Evolutionary conservation across 1,140 invertebrate genomes (phyloP).

Genomic region (Schmidtea mediterranea): DNA sequence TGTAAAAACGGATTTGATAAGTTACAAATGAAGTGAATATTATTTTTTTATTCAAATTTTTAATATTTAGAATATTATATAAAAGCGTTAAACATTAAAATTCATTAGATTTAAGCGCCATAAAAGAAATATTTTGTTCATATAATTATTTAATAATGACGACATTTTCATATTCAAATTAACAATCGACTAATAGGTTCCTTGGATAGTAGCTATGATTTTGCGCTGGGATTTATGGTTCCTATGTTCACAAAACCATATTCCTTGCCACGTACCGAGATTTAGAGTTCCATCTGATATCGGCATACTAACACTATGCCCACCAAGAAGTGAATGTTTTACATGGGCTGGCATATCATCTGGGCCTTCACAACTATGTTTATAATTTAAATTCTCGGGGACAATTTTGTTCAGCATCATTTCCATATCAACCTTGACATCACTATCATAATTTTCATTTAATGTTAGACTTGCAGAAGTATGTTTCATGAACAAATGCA

Average conservation of each 20-base stretch:
- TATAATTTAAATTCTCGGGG: slow-evolving; percentile 55
- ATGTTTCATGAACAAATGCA: neutral
- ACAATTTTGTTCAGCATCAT: slow-evolving; percentile 95
- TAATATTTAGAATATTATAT: no score
- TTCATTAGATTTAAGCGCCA: no score
- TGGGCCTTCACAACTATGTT: slow-evolving; percentile 81
- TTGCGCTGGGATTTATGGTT: slow-evolving; percentile 38
- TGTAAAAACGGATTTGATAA: no score
- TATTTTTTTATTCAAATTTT: no score
- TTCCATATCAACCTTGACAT: slow-evolving; percentile 60
- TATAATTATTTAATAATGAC: no score
- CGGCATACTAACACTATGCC: slow-evolving; percentile 71
- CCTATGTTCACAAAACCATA: slow-evolving; percentile 87
- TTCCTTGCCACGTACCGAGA: slow-evolving; percentile 78
- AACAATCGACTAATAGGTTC: neutral
- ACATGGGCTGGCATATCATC: slow-evolving; percentile 95
- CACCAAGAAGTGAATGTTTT: slow-evolving; percentile 64
- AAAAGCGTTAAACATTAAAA: no score
- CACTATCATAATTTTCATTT: slow-evolving; percentile 2
- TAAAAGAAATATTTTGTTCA: no score
- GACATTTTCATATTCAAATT: no score
- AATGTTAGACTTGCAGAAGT: neutral
- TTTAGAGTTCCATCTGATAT: slow-evolving; percentile 77
- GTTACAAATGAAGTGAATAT: no score
- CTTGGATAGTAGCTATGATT: neutral